These are phyloP conservation scores for roundworm (Caenorhabditis elegans) DNA, from an alignment of 1,140 invertebrate species.

Conservation along the genomic window DNA sequence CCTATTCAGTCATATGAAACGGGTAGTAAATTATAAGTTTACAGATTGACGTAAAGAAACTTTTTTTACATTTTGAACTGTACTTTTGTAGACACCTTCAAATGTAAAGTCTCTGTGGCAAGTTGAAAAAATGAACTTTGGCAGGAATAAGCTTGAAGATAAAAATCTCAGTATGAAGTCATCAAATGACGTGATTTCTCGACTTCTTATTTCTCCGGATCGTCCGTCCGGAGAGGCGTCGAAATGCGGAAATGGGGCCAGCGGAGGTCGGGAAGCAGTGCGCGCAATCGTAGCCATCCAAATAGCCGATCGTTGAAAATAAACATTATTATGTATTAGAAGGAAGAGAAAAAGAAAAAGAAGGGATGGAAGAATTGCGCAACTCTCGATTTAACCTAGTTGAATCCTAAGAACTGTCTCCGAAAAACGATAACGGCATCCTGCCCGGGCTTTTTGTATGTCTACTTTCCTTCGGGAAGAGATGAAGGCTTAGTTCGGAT, in stretches of 20 bases:
- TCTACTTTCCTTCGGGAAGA: no score
- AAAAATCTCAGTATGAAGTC: no score
- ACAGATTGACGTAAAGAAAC: no score
- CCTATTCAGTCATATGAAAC: no score
- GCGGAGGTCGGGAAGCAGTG: background rate
- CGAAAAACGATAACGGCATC: slow-evolving; percentile 14
- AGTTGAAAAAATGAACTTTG: no score
- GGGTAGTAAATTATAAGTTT: no score
- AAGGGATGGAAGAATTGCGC: background rate
- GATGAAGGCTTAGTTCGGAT: no score
- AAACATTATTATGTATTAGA: background rate
- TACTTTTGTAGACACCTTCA: no score
- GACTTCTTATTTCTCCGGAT: background rate
- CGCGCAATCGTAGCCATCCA: background rate
- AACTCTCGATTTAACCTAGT: slow-evolving; percentile 19
- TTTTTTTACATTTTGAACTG: no score
- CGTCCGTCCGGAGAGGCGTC: background rate
- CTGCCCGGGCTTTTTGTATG: no score
- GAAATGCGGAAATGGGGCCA: slow-evolving; percentile 10
- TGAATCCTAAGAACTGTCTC: background rate
- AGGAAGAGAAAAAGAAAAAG: background rate
- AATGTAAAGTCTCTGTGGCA: no score
- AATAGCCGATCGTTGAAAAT: background rate
- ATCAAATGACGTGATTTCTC: background rate
- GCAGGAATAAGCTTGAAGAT: no score